These are phyloP conservation scores for Cancer borealis DNA, from an alignment of 2,888 invertebrate species.

Conservation along the genomic window DNA sequence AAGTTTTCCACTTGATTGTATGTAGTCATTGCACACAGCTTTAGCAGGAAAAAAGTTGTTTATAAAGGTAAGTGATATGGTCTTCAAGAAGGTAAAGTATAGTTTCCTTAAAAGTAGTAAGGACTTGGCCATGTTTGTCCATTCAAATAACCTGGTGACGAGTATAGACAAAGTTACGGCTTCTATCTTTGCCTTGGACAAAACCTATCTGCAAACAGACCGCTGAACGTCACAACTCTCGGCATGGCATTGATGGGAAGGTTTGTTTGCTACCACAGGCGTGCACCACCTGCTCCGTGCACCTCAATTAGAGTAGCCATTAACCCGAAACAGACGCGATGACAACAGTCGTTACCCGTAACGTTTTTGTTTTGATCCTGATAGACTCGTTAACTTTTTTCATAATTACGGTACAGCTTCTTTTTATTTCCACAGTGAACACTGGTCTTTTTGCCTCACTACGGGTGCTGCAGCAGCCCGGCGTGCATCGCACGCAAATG, in stretches of 20 bases:
- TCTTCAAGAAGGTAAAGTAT: neutral
- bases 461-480: no score
- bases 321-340: neutral
- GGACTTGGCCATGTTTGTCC: neutral
- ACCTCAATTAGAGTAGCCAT: neutral
- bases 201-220: neutral
- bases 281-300: neutral
- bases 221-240: neutral
- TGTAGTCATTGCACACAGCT: neutral
- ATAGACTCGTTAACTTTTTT: neutral
- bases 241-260: neutral
- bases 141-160: neutral
- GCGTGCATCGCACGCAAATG: no score
- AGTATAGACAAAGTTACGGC: neutral
- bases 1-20: neutral
- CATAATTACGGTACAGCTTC: no score
- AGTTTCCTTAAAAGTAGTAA: neutral
- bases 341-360: constrained; percentile 20
- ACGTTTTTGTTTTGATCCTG: constrained; percentile 1
- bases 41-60: neutral
- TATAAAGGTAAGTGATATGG: neutral
- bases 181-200: neutral
- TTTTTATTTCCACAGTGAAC: no score
- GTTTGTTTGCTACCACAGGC: constrained; percentile 4
- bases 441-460: no score